phyloP scores from a whole-genome alignment of 2,113 vertebrate genomes.

The Cololabis saira region DNA sequence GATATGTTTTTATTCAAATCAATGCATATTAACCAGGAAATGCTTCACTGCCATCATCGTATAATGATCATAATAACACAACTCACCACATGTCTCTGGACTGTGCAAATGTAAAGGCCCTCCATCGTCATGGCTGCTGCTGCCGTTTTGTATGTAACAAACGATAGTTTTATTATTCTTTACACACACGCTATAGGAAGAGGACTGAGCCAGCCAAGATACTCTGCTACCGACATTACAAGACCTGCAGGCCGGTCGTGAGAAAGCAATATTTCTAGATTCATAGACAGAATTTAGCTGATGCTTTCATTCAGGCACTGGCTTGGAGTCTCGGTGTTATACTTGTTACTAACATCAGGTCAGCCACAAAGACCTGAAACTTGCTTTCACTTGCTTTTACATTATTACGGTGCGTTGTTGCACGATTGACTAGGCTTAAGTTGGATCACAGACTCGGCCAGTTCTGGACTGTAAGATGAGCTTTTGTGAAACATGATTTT shows the following conservation, averaged over 20 bases:
- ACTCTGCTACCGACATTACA: constrained; percentile 70
- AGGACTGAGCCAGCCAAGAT: constrained; percentile 66
- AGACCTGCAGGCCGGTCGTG: constrained; percentile 46
- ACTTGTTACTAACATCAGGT: not conserved
- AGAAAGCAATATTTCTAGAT: constrained; percentile 39
- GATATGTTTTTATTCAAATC: constrained; percentile 76
- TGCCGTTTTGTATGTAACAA: constrained; percentile 63
- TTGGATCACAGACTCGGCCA: not conserved
- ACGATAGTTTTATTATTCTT: constrained; percentile 70
- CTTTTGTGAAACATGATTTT: not conserved
- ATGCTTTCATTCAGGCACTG: not conserved
- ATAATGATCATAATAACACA: constrained; percentile 58
- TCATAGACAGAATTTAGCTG: constrained; percentile 63
- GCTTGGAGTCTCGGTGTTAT: not conserved
- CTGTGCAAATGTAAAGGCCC: constrained; percentile 35
- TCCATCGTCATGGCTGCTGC: constrained; percentile 59
- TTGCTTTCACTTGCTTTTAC: too few relatives aligned
- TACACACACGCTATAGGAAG: constrained; percentile 65
- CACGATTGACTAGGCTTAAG: too few relatives aligned
- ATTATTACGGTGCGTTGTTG: too few relatives aligned
- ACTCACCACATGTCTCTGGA: constrained; percentile 40
- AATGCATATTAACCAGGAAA: constrained; percentile 68
- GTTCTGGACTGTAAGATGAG: not conserved
- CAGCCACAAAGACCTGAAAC: too few relatives aligned
- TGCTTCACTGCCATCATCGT: constrained; percentile 49